These are phyloP conservation scores for Engystomops pustulosus DNA, from an alignment of 2,113 vertebrate genomes.

Conservation along the genomic window DNA sequence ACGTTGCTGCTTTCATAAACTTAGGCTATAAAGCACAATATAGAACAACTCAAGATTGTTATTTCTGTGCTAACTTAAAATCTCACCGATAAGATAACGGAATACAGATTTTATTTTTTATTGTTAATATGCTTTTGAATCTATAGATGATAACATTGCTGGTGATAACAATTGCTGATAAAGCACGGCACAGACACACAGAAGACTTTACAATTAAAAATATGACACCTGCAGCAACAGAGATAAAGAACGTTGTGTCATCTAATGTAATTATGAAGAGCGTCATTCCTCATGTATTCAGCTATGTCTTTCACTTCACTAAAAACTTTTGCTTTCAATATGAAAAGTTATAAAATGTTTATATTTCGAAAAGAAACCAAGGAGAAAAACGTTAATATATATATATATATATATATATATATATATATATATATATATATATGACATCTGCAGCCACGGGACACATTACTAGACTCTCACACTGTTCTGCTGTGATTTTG, in stretches of 20 bases:
- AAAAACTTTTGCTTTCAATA: background rate
- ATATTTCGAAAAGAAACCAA: too few relatives aligned
- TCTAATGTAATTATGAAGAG: background rate
- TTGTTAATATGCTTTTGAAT: conserved; percentile 24
- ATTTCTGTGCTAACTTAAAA: background rate
- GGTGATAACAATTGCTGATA: conserved; percentile 32
- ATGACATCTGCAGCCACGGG: too few relatives aligned
- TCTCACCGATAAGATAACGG: background rate
- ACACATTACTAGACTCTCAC: too few relatives aligned
- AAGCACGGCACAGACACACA: background rate
- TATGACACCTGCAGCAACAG: conserved; percentile 1
- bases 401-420: too few relatives aligned
- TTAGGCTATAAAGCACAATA: too few relatives aligned
- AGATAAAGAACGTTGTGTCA: background rate
- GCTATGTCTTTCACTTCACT: background rate
- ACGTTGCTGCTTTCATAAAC: too few relatives aligned
- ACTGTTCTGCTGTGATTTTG: too few relatives aligned
- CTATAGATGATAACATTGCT: conserved; percentile 14
- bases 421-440: too few relatives aligned
- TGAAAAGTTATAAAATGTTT: background rate
- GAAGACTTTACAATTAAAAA: conserved; percentile 21
- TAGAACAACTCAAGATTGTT: background rate
- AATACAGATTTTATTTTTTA: background rate
- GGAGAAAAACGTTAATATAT: too few relatives aligned
- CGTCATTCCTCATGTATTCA: background rate